Evolutionary conservation across 2,888 invertebrate genomes (phyloP), one percentile per base, ranked within the genome.

Genomic region (Eristalinus sepulchralis): DNA sequence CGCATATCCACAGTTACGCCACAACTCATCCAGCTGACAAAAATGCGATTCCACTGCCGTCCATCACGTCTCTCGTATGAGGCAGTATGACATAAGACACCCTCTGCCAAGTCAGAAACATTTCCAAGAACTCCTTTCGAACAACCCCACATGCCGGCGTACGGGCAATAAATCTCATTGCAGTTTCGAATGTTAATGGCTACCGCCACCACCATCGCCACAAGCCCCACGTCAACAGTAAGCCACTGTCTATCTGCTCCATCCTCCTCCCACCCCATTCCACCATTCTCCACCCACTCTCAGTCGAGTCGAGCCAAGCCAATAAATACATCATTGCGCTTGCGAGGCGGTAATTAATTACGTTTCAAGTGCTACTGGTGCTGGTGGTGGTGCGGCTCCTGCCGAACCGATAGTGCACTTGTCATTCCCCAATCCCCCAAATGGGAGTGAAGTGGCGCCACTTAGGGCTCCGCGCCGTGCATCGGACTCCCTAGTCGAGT

Each of bases 261-360:
- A n/a, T 6, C 0, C 13, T 17, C 47, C 47, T n/a, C 47, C 6
- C n/a, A 22, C 24, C 22, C 22, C 20, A 2, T 4, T 1, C 55
- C 20, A 1, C 22, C 55, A 11, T 5, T 17, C 53, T 10, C 13
- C 20, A 33, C 27, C 27, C 33, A 4, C 10, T 10, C 47, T 36
- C 17, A 31, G 55, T 62, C 66, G 76, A 17, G 47, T n/a, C n/a
- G 27, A 27, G 27, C 27, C 27, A 72, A 67, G 71, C 76, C 77
- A 85, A 85, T 85, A 85, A 85, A 81, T 85, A 81, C 77, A 84
- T 81, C 85, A 81, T 72, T 77, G 81, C 72, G 67, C 59, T n/a
- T n/a, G n/a, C n/a, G 72, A 59, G 53, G 68, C 22, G 36, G 77
- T 60, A 85, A 81, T 81, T 85, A 85, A 85, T 85, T 85, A 77